A percentile compares a stretch with the other conserved stretches of the same genome.
Conservation (phyloP, 2,797 vertebrate genomes). For the Xenops minutus region DNA sequence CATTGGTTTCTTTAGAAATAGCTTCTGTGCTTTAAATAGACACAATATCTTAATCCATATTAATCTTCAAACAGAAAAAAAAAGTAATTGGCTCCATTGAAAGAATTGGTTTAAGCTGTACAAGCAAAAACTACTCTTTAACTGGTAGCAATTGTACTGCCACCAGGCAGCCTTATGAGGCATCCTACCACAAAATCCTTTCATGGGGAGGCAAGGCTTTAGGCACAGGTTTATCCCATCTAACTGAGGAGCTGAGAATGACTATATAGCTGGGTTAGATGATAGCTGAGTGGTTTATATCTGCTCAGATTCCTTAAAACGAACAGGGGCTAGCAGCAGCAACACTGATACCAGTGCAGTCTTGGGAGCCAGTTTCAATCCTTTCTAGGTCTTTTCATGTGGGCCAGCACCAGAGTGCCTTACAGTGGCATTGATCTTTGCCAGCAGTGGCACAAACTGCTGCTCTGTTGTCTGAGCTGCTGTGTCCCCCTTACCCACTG, state of each 20-base stretch:
- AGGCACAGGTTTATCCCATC: slow-evolving; percentile 15
- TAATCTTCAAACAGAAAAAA: neutral
- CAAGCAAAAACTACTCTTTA: slow-evolving; percentile 12
- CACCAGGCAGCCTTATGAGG: neutral
- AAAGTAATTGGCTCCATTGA: neutral
- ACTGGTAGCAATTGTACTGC: neutral
- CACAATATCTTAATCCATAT: neutral
- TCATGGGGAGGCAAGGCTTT: neutral
- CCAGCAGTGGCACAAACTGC: neutral
- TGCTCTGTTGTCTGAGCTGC: neutral
- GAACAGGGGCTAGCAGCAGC: neutral
- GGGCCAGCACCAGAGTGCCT: neutral
- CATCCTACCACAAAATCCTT: neutral
- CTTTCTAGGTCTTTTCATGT: neutral
- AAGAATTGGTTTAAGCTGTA: slow-evolving; percentile 2
- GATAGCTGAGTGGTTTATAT: neutral
- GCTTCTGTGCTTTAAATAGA: neutral
- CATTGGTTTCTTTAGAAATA: neutral
- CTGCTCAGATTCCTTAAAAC: fast-evolving
- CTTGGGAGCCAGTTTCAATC: neutral
- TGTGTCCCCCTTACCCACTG: fast-evolving
- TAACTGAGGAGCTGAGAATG: neutral
- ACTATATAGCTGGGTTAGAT: neutral
- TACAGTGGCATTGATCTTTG: neutral
- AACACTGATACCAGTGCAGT: no score